Base-by-base conservation (phyloP, 1,140 invertebrate species). In the Drosophila repleta region DNA sequence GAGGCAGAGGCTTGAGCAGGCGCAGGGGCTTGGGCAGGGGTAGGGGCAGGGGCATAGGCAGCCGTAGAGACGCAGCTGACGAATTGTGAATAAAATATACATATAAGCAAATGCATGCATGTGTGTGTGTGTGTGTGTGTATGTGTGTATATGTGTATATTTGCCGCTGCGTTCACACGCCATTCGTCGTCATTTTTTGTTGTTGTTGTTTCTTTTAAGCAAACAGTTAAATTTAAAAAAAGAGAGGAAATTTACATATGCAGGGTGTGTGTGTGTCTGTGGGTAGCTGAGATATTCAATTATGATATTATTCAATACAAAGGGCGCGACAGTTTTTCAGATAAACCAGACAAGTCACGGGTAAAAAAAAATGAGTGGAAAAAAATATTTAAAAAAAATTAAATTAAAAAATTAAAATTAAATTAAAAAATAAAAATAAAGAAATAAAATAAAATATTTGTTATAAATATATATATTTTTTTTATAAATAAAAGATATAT, bases 201-300 rank as follows among this genome's bases (percentile, higher is more conserved):
- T 52, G 18, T 57, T 82, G 62, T 61, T 70, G 18, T n/a, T 79
- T 74, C 68, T 60, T 88, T 87, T 79, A 66, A 82, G 83, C 71
- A 87, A 87, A 87, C 83, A 87, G 88, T 88, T 87, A 87, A 87
- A 87, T 87, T 88, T 83, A 87, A 87, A 87, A 88, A 88, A 87
- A 87, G 88, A 76, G 11, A 35, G 32, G 2, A 35, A 79, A 88
- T 88, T 88, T 88, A 79, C 83, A 88, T 88, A 83, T 67, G 73
- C 57, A 20, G 63, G 41, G 15, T 48, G 43, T 46, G 49, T 39
- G 41, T 20, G 48, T 24, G 75, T 74, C 74, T 87, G 82, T 71
- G 77, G 72, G 82, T 66, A 63, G 65, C 78, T 37, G 77, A 67
- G 83, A 88, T 87, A 83, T 87, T 87, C 83, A 88, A 87, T 87